A percentile compares a stretch with the other conserved stretches of the same genome.
Conservation (phyloP, 2,113 vertebrate species). For the Labeo rohita region DNA sequence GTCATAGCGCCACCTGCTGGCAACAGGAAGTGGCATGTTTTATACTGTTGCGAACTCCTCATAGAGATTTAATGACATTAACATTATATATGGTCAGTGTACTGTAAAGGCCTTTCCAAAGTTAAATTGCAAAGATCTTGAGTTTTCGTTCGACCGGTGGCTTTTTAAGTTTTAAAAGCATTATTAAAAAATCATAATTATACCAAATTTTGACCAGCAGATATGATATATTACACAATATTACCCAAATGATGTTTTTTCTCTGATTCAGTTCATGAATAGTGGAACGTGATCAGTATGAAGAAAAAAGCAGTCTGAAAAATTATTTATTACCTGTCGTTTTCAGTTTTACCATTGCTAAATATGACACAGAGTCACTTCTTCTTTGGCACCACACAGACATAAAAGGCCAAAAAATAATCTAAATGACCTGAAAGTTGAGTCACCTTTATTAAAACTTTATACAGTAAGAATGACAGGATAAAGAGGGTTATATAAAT, state of each 20-base stretch:
- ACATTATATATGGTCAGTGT: too few species aligned
- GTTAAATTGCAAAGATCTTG: too few species aligned
- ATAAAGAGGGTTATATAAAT: conserved; percentile 46
- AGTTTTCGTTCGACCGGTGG: too few species aligned
- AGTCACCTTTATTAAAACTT: conserved; percentile 39
- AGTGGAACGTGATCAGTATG: neutral
- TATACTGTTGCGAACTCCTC: too few species aligned
- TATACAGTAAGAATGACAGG: conserved; percentile 54
- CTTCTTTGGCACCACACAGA: neutral
- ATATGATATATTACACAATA: neutral
- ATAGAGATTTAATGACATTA: too few species aligned
- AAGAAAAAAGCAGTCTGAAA: neutral
- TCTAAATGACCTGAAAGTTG: neutral
- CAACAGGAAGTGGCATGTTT: too few species aligned
- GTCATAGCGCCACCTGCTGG: too few species aligned
- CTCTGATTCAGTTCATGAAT: neutral
- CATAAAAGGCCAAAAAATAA: neutral
- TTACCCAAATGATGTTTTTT: neutral
- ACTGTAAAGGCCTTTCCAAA: too few species aligned
- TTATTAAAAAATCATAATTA: too few species aligned
- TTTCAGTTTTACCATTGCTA: neutral
- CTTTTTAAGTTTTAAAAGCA: too few species aligned
- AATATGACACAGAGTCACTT: neutral
- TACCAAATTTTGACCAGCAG: neutral
- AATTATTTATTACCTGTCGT: neutral